These are phyloP conservation scores for Emydoidea blandingii DNA, from an alignment of 2,797 vertebrate species.

Conservation along the genomic window DNA sequence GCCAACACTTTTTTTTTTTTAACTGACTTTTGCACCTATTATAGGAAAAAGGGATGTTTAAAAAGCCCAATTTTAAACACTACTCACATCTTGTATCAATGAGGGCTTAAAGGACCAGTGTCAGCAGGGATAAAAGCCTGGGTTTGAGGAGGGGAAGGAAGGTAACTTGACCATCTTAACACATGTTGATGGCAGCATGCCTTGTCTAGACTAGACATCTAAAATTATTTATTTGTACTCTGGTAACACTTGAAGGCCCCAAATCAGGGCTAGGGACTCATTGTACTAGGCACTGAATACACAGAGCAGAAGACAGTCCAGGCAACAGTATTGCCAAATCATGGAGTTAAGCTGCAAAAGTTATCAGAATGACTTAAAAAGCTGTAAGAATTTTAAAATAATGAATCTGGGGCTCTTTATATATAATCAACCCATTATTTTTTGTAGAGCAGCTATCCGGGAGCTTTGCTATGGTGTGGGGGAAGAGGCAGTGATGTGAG, in stretches of 20 bases:
- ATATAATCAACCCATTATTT: not conserved
- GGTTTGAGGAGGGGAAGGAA: not conserved
- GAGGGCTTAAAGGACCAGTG: not conserved
- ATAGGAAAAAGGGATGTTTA: not conserved
- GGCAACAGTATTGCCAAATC: accelerated
- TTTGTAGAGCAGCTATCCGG: not conserved
- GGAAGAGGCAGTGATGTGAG: not conserved
- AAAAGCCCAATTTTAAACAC: not conserved
- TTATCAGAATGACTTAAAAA: not conserved
- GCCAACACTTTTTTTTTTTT: not conserved
- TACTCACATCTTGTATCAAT: not conserved
- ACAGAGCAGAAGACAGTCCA: not conserved
- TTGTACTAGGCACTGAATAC: not conserved
- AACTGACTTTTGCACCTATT: not conserved
- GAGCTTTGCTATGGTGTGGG: not conserved
- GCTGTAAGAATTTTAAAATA: not conserved
- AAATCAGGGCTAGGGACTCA: not conserved
- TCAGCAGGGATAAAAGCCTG: not conserved
- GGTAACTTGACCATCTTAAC: not conserved
- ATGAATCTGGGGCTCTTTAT: not conserved
- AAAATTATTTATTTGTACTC: accelerated
- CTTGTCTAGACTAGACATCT: not conserved
- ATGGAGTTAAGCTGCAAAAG: not conserved
- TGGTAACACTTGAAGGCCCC: accelerated
- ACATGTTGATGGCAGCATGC: accelerated